Evolutionary conservation across 1,140 invertebrate genomes (phyloP), one percentile per base, ranked within the genome.

Genomic region (Megathymus violae): DNA sequence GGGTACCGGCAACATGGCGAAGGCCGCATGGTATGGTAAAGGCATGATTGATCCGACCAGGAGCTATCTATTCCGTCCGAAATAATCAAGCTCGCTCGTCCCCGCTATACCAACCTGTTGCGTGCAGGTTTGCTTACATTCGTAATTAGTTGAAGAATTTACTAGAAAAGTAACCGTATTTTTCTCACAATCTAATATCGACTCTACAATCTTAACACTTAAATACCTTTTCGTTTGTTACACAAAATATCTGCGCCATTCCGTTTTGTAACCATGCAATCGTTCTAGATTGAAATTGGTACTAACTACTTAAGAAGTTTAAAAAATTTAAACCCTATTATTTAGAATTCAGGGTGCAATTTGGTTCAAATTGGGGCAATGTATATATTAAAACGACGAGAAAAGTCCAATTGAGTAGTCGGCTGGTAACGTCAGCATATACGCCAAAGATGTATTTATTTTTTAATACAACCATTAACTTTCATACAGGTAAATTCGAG

Each of bases 101-200:
- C 65, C 62, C 51, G 40, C 62, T 25, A 50, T 25, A 46, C 56
- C 65, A 44, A 68, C 66, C 66, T 68, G 69, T 71, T 71, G 69
- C 61, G 48, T 22, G 38, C 38, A 11, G 46, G 43, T 71, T 66
- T 71, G 59, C 68, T 71, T 68, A 71, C 69, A 65, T 62, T 62
- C 46, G 59, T 44, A 40, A 22, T 56, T 11, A 47, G n/a, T 52
- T 27, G n/a, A 38, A 34, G 65, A 68, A 65, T 67, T 62, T 64
- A 64, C 69, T 71, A 71, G 69, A 64, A 59, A 59, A 46, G 17
- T 62, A 54, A 51, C 60, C 43, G 31, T 10, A 31, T 22, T 36
- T 47, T 6, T 2, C 14, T 0, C 7, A 0, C 47, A 60, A 44
- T 14, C 6, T 6, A 59, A 48, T 43, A 46, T 38, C 43, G 17